These are phyloP conservation scores for Selene dorsalis DNA, from an alignment of 2,797 vertebrate genomes.

Conservation along the genomic window DNA sequence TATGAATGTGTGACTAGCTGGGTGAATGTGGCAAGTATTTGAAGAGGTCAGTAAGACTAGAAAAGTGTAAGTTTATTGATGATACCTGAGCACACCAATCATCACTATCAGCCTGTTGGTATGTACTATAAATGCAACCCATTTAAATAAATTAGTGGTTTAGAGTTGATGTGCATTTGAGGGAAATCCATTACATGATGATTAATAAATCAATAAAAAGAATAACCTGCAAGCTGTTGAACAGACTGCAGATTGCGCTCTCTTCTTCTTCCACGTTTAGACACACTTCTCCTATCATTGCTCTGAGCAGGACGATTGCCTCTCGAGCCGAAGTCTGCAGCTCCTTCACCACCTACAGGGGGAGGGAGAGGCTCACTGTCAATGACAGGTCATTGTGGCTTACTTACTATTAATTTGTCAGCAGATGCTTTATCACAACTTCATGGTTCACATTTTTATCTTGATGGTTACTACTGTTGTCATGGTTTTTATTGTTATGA, in stretches of 20 bases:
- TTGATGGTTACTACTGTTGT: too few species aligned
- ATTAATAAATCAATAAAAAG: not conserved
- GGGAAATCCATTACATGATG: not conserved
- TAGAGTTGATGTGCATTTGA: not conserved
- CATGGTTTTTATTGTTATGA: too few species aligned
- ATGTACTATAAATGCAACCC: not conserved
- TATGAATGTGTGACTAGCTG: too few species aligned
- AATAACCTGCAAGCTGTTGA: conserved; percentile 86
- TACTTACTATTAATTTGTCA: not conserved
- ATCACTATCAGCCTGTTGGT: not conserved
- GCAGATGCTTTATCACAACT: not conserved
- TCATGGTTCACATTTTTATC: not conserved
- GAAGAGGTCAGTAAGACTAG: too few species aligned
- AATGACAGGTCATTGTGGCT: not conserved
- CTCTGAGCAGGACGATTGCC: conserved; percentile 91
- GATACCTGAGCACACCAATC: not conserved
- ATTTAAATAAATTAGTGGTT: not conserved
- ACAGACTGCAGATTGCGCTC: conserved; percentile 90
- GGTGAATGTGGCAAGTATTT: too few species aligned
- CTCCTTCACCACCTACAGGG: conserved; percentile 78
- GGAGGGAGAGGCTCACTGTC: conserved; percentile 10
- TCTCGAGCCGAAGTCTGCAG: conserved; percentile 88
- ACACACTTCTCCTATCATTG: conserved; percentile 93
- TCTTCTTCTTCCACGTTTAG: conserved; percentile 93
- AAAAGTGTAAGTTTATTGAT: not conserved